phyloP scores from a whole-genome alignment of 2,113 vertebrate genomes.

The Gnathonemus longibarbis region DNA sequence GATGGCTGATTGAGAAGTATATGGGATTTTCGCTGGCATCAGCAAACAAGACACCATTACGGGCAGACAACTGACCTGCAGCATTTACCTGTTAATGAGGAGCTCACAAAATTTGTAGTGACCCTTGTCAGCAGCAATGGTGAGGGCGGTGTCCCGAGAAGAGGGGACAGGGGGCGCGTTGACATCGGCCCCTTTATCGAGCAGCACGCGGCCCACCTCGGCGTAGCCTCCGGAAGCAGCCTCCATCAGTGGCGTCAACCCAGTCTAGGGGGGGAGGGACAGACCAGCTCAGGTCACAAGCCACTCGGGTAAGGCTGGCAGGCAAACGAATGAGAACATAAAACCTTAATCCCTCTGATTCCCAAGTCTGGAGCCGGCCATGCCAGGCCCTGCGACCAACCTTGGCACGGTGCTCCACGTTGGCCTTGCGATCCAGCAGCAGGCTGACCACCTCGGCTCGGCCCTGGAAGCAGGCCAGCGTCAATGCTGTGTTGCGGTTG shows the following conservation, averaged over 20 bases:
- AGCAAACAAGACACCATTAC: not conserved
- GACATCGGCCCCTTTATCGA: constrained; percentile 96
- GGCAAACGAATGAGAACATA: not conserved
- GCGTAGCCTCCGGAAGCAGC: constrained; percentile 96
- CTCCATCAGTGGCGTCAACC: constrained; percentile 96
- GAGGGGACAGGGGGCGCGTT: constrained; percentile 97
- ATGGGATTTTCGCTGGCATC: not conserved
- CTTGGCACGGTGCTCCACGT: constrained; percentile 96
- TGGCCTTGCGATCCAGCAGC: constrained; percentile 93
- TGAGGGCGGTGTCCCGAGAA: constrained; percentile 93
- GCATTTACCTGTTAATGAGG: constrained; percentile 80
- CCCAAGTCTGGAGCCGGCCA: not conserved
- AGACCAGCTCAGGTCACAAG: not conserved
- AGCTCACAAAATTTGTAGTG: constrained; percentile 99
- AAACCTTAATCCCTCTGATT: not conserved
- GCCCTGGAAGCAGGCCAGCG: constrained; percentile 94
- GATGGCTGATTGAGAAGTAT: not conserved
- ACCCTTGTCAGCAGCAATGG: constrained; percentile 97
- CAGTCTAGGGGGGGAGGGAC: constrained; percentile 65
- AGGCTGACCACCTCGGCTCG: constrained; percentile 95
- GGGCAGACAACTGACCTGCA: not conserved
- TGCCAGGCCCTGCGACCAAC: constrained; percentile 48
- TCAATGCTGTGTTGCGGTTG: constrained; percentile 95
- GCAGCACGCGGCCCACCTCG: constrained; percentile 92
- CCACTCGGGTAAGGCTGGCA: not conserved